phyloP scores from a whole-genome alignment of 2,113 vertebrate genomes.

The Takifugu bimaculatus region DNA sequence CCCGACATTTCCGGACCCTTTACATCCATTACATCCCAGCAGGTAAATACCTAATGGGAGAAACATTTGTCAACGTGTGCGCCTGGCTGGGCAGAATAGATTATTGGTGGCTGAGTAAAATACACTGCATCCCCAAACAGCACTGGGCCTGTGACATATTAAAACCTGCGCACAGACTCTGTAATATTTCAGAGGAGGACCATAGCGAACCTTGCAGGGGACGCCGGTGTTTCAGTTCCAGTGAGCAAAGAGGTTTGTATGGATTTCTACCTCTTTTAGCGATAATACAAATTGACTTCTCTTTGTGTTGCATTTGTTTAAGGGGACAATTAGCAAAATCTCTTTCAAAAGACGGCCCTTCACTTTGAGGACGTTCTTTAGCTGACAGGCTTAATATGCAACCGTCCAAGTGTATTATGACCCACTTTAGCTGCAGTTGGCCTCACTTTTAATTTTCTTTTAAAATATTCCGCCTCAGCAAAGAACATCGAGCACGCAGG shows the following conservation, averaged over 20 bases:
- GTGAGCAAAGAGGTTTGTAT: not conserved
- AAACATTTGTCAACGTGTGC: constrained; percentile 79
- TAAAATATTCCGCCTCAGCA: too few species aligned
- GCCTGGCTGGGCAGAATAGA: constrained; percentile 77
- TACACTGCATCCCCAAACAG: constrained; percentile 73
- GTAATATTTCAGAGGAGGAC: constrained; percentile 59
- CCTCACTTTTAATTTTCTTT: too few species aligned
- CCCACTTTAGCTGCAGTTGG: not conserved
- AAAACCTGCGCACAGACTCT: constrained; percentile 62
- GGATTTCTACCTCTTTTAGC: constrained; percentile 17
- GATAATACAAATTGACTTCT: constrained; percentile 3
- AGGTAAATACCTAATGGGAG: constrained; percentile 78
- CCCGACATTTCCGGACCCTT: constrained; percentile 73
- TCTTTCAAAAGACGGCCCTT: constrained; percentile 10
- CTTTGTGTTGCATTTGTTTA: not conserved
- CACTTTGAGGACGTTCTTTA: constrained; percentile 9
- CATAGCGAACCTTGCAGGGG: constrained; percentile 38
- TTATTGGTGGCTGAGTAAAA: constrained; percentile 77
- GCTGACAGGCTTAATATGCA: constrained; percentile 1
- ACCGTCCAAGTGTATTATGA: not conserved
- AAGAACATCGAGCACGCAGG: too few species aligned
- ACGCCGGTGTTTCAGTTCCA: constrained; percentile 35
- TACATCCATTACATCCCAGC: constrained; percentile 78
- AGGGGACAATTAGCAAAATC: constrained; percentile 16
- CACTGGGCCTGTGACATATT: constrained; percentile 71